Base-by-base conservation (phyloP, 1,140 invertebrate species). In the Drosophila bocqueti region DNA sequence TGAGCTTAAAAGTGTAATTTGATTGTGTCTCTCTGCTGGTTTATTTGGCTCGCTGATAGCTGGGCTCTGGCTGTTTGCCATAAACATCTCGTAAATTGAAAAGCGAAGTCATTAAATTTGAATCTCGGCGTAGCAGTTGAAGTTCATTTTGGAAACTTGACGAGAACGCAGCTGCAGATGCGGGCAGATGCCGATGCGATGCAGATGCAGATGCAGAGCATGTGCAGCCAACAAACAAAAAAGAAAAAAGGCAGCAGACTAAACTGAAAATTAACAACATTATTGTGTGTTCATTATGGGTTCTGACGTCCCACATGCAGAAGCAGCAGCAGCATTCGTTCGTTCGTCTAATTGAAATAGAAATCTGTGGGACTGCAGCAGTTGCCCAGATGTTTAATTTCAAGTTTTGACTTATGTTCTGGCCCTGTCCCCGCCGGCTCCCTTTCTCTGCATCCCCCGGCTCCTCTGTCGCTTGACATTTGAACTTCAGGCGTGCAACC, bases 211-310 rank as follows among this genome's bases (percentile, higher is more conserved):
- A 74, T 60, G 68, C 46, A 82, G 34, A 76, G 74, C 71, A 79
- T 79, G 76, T 79, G 76, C 76, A 69, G 38, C 45, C 62, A 67
- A 52, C 60, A 65, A 68, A 62, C 29, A 61, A 54, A 58, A 62
- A 34, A 61, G 49, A 58, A 6, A 38, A 3, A 13, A 38, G 21
- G 7, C 60, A 62, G 26, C 42, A 21, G 31, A 76, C 40, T 57
- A 47, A 71, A 75, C 64, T 42, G 57, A 83, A 77, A 73, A 84
- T 81, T 81, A 85, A 80, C 81, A 89, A 75, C 76, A 84, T 87
- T 87, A 87, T 89, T 87, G 81, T 85, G 77, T 67, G 75, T 80
- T 85, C 82, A 85, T 82, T 85, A 82, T 85, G 79, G 65, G 65
- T 63, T 72, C 67, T 78, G 66, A 71, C 76, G 52, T 83, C 64